Evolutionary conservation across 2,113 vertebrate species (phyloP).

Genomic region (Erythrocebus patas): DNA sequence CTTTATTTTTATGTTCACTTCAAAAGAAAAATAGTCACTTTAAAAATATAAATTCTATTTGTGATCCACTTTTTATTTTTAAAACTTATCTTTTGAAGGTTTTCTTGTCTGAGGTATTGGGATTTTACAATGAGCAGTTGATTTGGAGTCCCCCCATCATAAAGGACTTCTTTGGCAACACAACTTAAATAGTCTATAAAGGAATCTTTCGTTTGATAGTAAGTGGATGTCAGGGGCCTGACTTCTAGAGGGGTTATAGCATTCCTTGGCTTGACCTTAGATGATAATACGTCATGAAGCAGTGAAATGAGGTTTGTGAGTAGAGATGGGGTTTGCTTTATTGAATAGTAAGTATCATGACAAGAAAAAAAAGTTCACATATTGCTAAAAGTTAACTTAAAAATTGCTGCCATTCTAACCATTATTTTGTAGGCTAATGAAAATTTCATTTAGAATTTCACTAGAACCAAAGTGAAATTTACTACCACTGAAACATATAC

Average conservation of each 20-base stretch:
- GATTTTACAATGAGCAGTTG: background rate
- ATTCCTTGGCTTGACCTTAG: conserved; percentile 66
- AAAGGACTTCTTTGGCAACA: conserved; percentile 58
- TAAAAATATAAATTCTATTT: conserved; percentile 6
- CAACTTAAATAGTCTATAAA: conserved; percentile 58
- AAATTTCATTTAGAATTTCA: conserved; percentile 41
- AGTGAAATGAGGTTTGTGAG: conserved; percentile 57
- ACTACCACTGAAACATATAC: background rate
- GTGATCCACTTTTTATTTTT: background rate
- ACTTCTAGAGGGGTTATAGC: conserved; percentile 7
- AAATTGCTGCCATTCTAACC: conserved; percentile 3
- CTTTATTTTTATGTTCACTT: background rate
- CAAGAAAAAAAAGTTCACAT: background rate
- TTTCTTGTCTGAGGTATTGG: background rate
- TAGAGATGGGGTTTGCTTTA: conserved; percentile 10
- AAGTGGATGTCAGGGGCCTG: background rate
- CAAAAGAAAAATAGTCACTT: conserved; percentile 26
- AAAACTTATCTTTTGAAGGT: conserved; percentile 19
- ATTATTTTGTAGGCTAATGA: background rate
- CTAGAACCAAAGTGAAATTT: background rate
- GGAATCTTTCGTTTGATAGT: conserved; percentile 58
- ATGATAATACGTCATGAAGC: background rate
- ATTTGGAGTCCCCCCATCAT: background rate
- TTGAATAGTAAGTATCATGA: conserved; percentile 24
- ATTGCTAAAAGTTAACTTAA: conserved; percentile 46